Evolutionary conservation across 2,888 invertebrate species (phyloP).

Genomic region (Acrobasis repandana): DNA sequence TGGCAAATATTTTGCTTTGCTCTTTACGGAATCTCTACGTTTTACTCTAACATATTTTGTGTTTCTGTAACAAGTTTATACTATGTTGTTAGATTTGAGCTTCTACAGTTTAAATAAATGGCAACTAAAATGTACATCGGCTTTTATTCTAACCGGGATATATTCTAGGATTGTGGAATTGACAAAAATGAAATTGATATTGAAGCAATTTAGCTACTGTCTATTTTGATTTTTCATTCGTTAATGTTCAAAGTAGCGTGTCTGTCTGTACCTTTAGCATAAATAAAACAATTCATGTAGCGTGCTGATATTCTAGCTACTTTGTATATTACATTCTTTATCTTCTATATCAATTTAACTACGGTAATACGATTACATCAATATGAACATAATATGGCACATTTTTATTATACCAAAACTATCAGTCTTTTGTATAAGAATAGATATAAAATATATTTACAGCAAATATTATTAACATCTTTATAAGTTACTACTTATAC

Average conservation of each 20-base stretch:
- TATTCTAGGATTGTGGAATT: no score
- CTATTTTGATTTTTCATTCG: not conserved
- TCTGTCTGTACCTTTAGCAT: not conserved
- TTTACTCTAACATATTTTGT: conserved; percentile 6
- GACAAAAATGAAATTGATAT: no score
- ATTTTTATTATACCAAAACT: conserved; percentile 63
- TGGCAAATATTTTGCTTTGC: conserved; percentile 11
- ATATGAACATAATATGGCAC: conserved; percentile 70
- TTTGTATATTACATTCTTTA: not conserved
- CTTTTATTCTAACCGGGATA: no score
- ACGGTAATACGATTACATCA: conserved; percentile 36
- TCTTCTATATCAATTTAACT: conserved; percentile 24
- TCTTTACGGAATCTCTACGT: conserved; percentile 6
- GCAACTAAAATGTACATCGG: not conserved
- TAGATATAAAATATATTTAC: conserved; percentile 45
- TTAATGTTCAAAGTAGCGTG: not conserved
- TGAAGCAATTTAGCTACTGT: not conserved
- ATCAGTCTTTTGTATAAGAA: conserved; percentile 74
- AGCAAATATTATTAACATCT: conserved; percentile 27
- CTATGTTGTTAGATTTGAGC: not conserved
- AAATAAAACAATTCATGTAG: not conserved
- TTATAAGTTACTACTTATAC: conserved; percentile 36
- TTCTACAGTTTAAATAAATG: not conserved
- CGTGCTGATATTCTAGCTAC: conserved; percentile 4
- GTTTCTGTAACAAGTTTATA: not conserved